A percentile compares a stretch with the other conserved stretches of the same genome.
Conservation (phyloP, 2,888 invertebrate genomes). For the Tiliacea citrago region DNA sequence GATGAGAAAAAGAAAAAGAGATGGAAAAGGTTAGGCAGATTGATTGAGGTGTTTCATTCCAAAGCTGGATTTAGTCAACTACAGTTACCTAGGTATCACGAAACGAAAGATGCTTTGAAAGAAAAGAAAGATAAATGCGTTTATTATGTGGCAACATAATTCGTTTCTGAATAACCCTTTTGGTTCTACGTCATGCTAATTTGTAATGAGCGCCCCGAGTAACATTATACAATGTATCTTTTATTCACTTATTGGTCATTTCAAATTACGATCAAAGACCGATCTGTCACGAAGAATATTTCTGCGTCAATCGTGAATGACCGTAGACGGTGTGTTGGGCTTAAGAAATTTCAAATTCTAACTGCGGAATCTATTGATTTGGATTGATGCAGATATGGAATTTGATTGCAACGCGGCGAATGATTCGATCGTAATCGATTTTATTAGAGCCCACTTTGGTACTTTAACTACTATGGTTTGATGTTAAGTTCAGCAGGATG, state of each 20-base stretch:
- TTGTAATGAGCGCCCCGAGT: constrained; percentile 48
- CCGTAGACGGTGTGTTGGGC: constrained; percentile 56
- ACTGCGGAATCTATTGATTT: constrained; percentile 46
- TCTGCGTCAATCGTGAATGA: constrained; percentile 59
- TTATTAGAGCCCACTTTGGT: constrained; percentile 47
- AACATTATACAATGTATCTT: constrained; percentile 35
- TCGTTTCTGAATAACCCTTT: constrained; percentile 3
- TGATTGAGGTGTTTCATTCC: no score
- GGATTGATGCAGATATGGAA: constrained; percentile 62
- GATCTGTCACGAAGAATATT: constrained; percentile 61
- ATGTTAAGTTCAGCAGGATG: constrained; percentile 31
- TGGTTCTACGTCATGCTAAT: constrained; percentile 27
- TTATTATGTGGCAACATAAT: not conserved
- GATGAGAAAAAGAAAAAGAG: no score
- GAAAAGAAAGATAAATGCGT: no score
- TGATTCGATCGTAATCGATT: constrained; percentile 51
- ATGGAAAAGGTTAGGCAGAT: no score
- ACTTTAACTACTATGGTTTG: constrained; percentile 32
- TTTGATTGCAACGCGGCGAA: constrained; percentile 52
- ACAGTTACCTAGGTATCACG: not conserved
- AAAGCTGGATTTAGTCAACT: not conserved
- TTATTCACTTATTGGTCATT: constrained; percentile 51
- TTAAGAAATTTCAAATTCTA: constrained; percentile 58
- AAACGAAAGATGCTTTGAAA: no score
- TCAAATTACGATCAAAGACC: constrained; percentile 47